Evolutionary conservation across 2,113 vertebrate species (phyloP), one percentile per base, ranked within the genome.

Genomic region (Varanus komodoensis): DNA sequence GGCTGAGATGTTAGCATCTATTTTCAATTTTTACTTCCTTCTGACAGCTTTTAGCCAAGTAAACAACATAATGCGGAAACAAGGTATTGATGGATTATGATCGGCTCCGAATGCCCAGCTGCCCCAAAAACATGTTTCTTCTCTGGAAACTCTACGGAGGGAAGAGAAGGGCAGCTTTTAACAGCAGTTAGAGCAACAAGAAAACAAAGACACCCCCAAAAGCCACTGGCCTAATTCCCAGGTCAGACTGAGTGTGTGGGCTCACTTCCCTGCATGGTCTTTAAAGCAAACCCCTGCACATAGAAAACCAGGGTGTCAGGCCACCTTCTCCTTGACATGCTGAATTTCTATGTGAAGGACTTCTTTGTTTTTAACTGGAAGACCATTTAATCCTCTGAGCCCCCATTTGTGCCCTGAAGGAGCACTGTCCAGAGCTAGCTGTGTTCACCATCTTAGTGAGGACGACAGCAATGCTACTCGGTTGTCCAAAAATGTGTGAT

Each of bases 1-100:
- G 6, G 44, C 17, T 1, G 81, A 83, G 69, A 64, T n/a, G 81
- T 83, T 64, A 75, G 64, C 50, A 87, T 67, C 9, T 54, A 79
- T 89, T 89, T 89, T 64, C 38, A 50, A 14, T 64, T 89, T 89
- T 87, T 77, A 61, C n/a, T 87, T 87, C 73, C 52, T 44, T 27
- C 34, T 82, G n/a, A 21, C 82, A n/a, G 88, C 88, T 89, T 89
- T 89, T 83, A 89, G 80, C 88, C 27, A 75, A 89, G 80, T 89
- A 83, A 89, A 89, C 38, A 89, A 75, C 8, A n/a, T 29, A 7
- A 5, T 14, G 11, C 9, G 80, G 88, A 89, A 83, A 73, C 29
- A 32, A 48, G n/a, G 29, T 3, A 73, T n/a, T 48, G 81, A 89
- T 64, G 27, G 68, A 9, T 64, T 82, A 61, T 11, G 27, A 50